Percentiles rank a stretch among this genome's conserved stretches.
Evolutionary conservation across 2,113 vertebrate species (phyloP).

Genomic region (Varanus komodoensis): DNA sequence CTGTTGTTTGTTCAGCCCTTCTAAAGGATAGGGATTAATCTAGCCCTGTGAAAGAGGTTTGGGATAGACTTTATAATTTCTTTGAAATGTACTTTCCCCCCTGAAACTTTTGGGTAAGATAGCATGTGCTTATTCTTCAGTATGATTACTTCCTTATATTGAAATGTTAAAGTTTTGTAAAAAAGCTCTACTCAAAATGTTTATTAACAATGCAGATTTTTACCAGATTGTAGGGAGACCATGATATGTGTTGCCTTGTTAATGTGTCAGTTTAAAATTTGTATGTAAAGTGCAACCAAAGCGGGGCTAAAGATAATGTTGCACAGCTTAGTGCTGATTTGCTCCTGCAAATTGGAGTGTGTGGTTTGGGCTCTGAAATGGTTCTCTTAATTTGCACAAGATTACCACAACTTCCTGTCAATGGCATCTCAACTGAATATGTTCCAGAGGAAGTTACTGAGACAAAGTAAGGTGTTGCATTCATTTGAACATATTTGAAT

Average conservation of each 20-base stretch:
- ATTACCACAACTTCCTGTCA: slow-evolving; percentile 77
- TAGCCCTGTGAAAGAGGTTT: not conserved
- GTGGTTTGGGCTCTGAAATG: slow-evolving; percentile 37
- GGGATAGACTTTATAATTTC: not conserved
- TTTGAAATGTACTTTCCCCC: not conserved
- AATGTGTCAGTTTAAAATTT: slow-evolving; percentile 21
- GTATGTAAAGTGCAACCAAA: slow-evolving; percentile 33
- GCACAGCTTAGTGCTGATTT: slow-evolving; percentile 19
- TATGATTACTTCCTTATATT: slow-evolving; percentile 9
- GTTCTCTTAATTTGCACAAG: slow-evolving; percentile 24
- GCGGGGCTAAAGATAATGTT: not conserved
- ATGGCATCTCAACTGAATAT: slow-evolving; percentile 69
- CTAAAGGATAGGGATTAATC: not conserved
- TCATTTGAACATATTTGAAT: slow-evolving; percentile 49
- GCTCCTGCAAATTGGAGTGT: slow-evolving; percentile 50
- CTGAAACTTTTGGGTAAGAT: not conserved
- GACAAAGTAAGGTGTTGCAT: slow-evolving; percentile 68
- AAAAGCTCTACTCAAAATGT: not conserved
- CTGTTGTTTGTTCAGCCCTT: not conserved
- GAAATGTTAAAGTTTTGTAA: not conserved
- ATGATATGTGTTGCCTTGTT: slow-evolving; percentile 8
- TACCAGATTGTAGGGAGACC: fast-evolving
- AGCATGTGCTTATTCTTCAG: not conserved
- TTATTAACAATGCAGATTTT: slow-evolving; percentile 1
- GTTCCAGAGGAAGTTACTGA: slow-evolving; percentile 75